Percentiles rank a stretch among this genome's conserved stretches.
phyloP scores from a whole-genome alignment of 2,888 invertebrate species.

The Drosophila setosimentum region DNA sequence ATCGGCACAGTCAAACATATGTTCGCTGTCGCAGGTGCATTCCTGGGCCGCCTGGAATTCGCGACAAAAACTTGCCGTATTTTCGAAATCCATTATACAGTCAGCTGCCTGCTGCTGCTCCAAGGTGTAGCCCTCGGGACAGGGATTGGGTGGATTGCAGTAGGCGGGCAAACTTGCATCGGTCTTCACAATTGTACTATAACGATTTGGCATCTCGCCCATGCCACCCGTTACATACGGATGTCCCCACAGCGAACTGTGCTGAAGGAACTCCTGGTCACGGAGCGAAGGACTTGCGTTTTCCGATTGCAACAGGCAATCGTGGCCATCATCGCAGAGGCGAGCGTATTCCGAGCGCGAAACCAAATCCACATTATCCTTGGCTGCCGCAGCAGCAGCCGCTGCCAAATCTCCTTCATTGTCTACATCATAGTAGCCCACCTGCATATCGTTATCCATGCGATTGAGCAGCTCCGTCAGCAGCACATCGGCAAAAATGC shows the following conservation, averaged over 20 bases:
- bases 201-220: constrained; percentile 87
- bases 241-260: constrained; percentile 91
- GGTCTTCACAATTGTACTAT: constrained; percentile 90
- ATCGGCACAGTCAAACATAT: constrained; percentile 96
- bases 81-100: constrained; percentile 96
- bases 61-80: constrained; percentile 97
- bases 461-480: constrained; percentile 91
- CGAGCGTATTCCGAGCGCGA: constrained; percentile 90
- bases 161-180: constrained; percentile 98
- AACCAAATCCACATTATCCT: constrained; percentile 84
- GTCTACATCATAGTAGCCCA: constrained; percentile 86
- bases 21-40: constrained; percentile 99
- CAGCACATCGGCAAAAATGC: constrained; percentile 89
- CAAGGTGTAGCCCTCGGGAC: constrained; percentile 93
- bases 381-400: constrained; percentile 37
- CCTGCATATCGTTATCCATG: constrained; percentile 90
- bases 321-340: constrained; percentile 87
- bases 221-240: constrained; percentile 92
- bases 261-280: constrained; percentile 95
- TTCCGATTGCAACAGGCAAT: constrained; percentile 60
- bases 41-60: constrained; percentile 96
- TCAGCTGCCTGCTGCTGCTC: constrained; percentile 88
- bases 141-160: constrained; percentile 99
- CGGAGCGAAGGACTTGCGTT: constrained; percentile 90
- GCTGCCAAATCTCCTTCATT: constrained; percentile 76